These are phyloP conservation scores for Notechis scutatus DNA, from an alignment of 2,113 vertebrate genomes.

Conservation along the genomic window DNA sequence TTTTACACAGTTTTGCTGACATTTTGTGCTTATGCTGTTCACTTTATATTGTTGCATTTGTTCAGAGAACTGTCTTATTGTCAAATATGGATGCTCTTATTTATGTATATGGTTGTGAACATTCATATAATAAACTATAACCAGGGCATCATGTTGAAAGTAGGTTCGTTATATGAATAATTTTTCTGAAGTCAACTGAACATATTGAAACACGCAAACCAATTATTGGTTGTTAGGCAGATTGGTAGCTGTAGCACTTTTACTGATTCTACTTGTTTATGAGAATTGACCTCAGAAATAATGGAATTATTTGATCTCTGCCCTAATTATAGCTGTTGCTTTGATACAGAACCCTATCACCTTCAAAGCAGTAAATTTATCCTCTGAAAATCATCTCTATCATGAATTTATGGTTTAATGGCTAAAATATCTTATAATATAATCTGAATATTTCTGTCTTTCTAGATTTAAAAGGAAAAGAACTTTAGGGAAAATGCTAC, in stretches of 20 bases:
- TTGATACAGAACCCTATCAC: background rate
- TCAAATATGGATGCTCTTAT: background rate
- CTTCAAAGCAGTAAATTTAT: background rate
- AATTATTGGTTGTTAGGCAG: background rate
- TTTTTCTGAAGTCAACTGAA: background rate
- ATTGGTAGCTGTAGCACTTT: background rate
- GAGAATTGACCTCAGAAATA: background rate
- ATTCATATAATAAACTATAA: background rate
- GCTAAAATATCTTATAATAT: background rate
- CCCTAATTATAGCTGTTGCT: background rate
- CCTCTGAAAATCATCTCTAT: background rate
- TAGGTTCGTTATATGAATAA: background rate
- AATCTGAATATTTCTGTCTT: background rate
- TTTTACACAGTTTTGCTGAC: background rate
- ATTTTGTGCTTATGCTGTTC: background rate
- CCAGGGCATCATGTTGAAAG: background rate
- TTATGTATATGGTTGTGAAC: background rate
- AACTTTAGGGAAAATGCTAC: background rate
- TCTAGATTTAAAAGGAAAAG: background rate
- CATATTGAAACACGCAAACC: background rate
- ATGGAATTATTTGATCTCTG: background rate
- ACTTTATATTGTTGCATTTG: background rate
- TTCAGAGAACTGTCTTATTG: background rate
- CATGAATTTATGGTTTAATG: background rate
- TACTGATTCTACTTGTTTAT: background rate